These are phyloP conservation scores for Leptinotarsa lineolata DNA, from an alignment of 1,140 invertebrate species.

Conservation along the genomic window DNA sequence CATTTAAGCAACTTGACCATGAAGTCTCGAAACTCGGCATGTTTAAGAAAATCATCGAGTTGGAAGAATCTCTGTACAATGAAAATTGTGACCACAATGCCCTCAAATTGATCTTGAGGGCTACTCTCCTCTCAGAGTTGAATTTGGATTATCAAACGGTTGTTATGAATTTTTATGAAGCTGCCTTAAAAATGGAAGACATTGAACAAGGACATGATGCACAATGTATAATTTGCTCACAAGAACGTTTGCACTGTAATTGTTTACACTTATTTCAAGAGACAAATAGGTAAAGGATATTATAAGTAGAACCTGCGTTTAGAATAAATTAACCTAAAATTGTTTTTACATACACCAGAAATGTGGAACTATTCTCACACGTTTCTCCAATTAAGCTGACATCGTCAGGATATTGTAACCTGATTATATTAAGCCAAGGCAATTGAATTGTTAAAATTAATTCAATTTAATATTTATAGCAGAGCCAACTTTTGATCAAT, in stretches of 20 bases:
- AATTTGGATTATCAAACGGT: conserved; percentile 70
- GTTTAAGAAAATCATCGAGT: conserved; percentile 56
- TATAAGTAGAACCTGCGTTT: too few species aligned
- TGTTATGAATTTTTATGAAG: conserved; percentile 76
- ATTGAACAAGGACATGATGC: conserved; percentile 56
- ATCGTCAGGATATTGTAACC: too few species aligned
- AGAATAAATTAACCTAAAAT: too few species aligned
- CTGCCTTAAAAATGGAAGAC: conserved; percentile 75
- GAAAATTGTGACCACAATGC: conserved; percentile 61
- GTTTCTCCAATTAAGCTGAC: too few species aligned
- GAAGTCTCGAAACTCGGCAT: conserved; percentile 62
- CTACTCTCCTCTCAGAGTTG: conserved; percentile 72
- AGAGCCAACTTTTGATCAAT: too few species aligned
- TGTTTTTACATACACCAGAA: too few species aligned
- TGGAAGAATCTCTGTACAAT: conserved; percentile 58
- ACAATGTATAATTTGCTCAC: conserved; percentile 72
- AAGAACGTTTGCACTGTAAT: conserved; percentile 71
- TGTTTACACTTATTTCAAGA: conserved; percentile 83
- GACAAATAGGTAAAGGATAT: conserved; percentile 67
- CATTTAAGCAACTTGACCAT: conserved; percentile 62
- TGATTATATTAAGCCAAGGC: too few species aligned
- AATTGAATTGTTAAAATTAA: too few species aligned
- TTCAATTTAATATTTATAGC: too few species aligned
- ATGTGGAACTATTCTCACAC: too few species aligned
- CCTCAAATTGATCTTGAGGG: conserved; percentile 69